A percentile compares a stretch with the other conserved stretches of the same genome.
These are phyloP conservation scores for Cottus gobio DNA, from an alignment of 2,113 vertebrate genomes.

Conservation along the genomic window DNA sequence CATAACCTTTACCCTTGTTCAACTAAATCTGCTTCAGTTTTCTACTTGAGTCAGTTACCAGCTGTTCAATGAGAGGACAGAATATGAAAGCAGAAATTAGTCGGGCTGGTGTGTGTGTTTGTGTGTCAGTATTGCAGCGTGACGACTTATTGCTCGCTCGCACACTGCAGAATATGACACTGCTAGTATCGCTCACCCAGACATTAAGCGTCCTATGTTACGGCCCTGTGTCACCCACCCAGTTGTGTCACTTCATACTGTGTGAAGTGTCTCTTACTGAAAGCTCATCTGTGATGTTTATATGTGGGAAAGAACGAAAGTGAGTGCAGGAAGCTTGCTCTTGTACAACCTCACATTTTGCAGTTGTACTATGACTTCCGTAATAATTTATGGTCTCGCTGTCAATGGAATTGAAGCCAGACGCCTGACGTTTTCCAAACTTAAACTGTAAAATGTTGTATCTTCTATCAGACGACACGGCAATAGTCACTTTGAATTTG, in stretches of 20 bases:
- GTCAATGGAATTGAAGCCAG: neutral
- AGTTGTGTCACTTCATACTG: conserved; percentile 44
- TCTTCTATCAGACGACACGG: neutral
- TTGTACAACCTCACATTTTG: conserved; percentile 1
- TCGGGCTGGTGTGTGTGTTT: neutral
- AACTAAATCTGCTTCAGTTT: conserved; percentile 13
- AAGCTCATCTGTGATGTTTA: conserved; percentile 24
- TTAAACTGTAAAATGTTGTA: neutral
- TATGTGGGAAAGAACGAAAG: conserved; percentile 17
- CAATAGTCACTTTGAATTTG: neutral
- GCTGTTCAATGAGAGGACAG: conserved; percentile 16
- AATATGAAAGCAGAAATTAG: conserved; percentile 26
- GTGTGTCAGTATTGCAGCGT: conserved; percentile 9
- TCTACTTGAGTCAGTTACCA: conserved; percentile 13
- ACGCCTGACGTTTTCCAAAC: neutral
- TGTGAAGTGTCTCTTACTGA: conserved; percentile 30
- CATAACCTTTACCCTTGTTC: conserved; percentile 8
- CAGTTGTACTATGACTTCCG: neutral
- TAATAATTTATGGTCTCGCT: neutral
- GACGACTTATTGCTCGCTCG: conserved; percentile 1
- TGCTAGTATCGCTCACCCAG: conserved; percentile 43
- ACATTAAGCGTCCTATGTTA: conserved; percentile 42
- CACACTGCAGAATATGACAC: conserved; percentile 55
- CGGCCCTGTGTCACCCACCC: conserved; percentile 12
- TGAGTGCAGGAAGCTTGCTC: neutral